phyloP scores from a whole-genome alignment of 2,113 vertebrate genomes.

The Myocastor coypus region DNA sequence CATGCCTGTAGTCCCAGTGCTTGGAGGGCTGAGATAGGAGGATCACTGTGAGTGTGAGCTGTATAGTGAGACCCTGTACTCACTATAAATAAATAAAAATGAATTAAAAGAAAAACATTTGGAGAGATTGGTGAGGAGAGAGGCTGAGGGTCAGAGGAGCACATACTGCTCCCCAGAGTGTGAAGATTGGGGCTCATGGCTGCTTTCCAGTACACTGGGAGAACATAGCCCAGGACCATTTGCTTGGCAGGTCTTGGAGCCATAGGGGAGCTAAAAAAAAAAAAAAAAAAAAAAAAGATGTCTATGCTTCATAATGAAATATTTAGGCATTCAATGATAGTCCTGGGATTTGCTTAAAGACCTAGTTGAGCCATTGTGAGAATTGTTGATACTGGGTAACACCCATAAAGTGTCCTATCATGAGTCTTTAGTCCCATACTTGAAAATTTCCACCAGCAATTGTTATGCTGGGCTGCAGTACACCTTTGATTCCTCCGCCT shows the following conservation, averaged over 20 bases:
- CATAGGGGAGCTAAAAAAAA: neutral
- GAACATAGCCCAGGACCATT: accelerated
- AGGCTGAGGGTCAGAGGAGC: neutral
- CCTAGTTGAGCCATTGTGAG: neutral
- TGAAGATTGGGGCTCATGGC: neutral
- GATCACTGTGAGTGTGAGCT: too few relatives aligned
- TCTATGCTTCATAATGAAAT: neutral
- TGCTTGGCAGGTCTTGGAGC: neutral
- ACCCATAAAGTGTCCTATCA: neutral
- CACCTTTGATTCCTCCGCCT: neutral
- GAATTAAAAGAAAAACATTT: neutral
- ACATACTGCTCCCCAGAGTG: accelerated
- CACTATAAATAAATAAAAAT: too few relatives aligned
- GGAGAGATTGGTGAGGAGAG: too few relatives aligned
- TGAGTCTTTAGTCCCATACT: neutral
- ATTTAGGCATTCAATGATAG: neutral
- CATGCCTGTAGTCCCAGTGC: too few relatives aligned
- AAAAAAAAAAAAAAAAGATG: neutral
- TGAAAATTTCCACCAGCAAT: constrained; percentile 33
- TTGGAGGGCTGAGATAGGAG: too few relatives aligned
- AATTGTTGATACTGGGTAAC: neutral
- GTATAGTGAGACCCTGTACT: too few relatives aligned
- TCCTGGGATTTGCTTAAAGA: constrained; percentile 23
- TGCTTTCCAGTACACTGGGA: neutral
- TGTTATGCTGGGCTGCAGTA: neutral